Percentiles rank a stretch among this genome's conserved stretches.
Evolutionary conservation across 2,888 invertebrate species (phyloP).

Genomic region (Neoitamus cyanurus): DNA sequence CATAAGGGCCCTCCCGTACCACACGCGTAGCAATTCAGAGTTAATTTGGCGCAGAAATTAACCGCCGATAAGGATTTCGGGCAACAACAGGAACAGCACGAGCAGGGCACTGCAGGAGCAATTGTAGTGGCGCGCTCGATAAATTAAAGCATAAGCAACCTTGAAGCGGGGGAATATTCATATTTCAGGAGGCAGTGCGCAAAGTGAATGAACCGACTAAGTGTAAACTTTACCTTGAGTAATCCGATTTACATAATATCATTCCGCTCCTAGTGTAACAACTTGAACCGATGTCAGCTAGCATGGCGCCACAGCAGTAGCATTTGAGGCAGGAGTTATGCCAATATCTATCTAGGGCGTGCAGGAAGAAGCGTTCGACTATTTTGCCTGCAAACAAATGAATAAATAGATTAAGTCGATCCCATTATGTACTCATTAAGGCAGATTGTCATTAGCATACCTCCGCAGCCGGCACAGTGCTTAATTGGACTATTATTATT

Average conservation of each 20-base stretch:
- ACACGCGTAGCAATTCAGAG: background rate
- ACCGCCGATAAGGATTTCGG: background rate
- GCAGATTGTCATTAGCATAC: conserved; percentile 60
- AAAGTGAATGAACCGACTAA: conserved; percentile 4
- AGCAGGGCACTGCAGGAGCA: background rate
- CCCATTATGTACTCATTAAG: conserved; percentile 34
- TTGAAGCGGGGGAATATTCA: background rate
- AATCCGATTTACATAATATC: conserved; percentile 94
- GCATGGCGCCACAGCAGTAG: conserved; percentile 85
- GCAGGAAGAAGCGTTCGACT: conserved; percentile 86
- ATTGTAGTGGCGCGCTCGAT: background rate
- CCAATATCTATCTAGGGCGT: conserved; percentile 93
- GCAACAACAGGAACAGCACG: background rate
- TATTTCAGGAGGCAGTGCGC: background rate
- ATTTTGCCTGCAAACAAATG: conserved; percentile 70
- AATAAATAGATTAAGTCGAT: conserved; percentile 27
- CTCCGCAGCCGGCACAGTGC: conserved; percentile 89
- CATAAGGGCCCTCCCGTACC: background rate
- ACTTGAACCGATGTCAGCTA: conserved; percentile 88
- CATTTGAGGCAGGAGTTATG: conserved; percentile 94
- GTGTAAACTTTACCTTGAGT: conserved; percentile 77
- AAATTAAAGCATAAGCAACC: background rate
- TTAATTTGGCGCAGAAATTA: background rate
- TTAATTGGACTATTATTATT: conserved; percentile 68
- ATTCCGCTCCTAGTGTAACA: conserved; percentile 92